These are phyloP conservation scores for Aphelinus atriplicis DNA, from an alignment of 1,140 invertebrate genomes.

Conservation along the genomic window DNA sequence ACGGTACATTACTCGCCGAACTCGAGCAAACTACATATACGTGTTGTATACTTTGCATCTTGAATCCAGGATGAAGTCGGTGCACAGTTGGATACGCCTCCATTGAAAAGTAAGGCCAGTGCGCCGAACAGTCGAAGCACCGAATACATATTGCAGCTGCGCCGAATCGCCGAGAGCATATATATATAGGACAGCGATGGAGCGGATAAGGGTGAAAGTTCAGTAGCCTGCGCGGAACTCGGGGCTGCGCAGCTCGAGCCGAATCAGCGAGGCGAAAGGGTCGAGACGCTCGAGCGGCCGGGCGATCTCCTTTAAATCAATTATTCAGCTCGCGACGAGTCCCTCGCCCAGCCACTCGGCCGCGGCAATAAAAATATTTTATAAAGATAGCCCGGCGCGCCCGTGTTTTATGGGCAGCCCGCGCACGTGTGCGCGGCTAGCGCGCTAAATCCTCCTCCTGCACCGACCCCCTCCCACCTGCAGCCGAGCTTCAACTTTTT, in stretches of 20 bases:
- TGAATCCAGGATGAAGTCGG: too few species aligned
- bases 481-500: too few species aligned
- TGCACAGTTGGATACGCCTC: too few species aligned
- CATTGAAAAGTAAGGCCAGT: too few species aligned
- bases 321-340: conserved; percentile 40
- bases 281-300: neutral
- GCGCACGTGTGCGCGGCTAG: conserved; percentile 3
- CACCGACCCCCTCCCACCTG: too few species aligned
- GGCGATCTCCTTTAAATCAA: conserved; percentile 46
- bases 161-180: too few species aligned
- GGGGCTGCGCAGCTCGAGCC: conserved; percentile 35
- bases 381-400: conserved; percentile 52
- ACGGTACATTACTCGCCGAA: too few species aligned
- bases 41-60: too few species aligned
- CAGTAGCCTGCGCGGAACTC: conserved; percentile 1
- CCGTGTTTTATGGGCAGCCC: conserved; percentile 42
- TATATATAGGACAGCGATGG: neutral
- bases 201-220: neutral
- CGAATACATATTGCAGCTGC: too few species aligned
- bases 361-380: conserved; percentile 58
- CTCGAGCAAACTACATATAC: too few species aligned
- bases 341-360: conserved; percentile 17
- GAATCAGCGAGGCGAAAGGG: conserved; percentile 20
- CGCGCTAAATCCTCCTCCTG: conserved; percentile 5
- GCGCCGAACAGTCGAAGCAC: too few species aligned